These are phyloP conservation scores for Erebia aethiops DNA, from an alignment of 2,888 invertebrate species.

Conservation along the genomic window DNA sequence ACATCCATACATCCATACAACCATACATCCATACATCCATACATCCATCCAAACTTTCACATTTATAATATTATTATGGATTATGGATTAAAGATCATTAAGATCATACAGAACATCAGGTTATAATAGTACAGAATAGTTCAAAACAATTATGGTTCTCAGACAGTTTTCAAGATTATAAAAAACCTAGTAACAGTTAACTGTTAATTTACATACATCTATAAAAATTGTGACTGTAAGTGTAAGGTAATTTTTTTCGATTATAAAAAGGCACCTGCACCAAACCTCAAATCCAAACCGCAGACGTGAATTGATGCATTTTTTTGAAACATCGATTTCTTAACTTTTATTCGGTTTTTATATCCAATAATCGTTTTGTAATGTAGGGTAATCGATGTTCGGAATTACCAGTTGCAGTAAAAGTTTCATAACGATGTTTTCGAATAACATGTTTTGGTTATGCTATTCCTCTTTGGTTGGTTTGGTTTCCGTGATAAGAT, in stretches of 20 bases:
- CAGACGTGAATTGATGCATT: slow-evolving; percentile 60
- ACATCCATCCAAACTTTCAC: too few species aligned
- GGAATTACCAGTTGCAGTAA: background rate
- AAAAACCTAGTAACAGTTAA: too few species aligned
- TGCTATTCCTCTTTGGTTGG: background rate
- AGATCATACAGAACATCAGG: too few species aligned
- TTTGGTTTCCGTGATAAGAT: background rate
- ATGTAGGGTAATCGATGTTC: slow-evolving; percentile 26
- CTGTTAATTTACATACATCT: background rate
- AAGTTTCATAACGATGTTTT: background rate
- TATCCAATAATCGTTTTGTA: slow-evolving; percentile 49
- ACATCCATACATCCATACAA: too few species aligned
- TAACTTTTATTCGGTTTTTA: slow-evolving; percentile 58
- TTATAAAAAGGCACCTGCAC: slow-evolving; percentile 48
- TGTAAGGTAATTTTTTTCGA: slow-evolving; percentile 40
- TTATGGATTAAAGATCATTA: too few species aligned
- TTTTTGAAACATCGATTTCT: slow-evolving; percentile 61
- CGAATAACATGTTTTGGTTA: background rate
- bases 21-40: too few species aligned
- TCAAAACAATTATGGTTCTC: too few species aligned
- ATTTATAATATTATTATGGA: too few species aligned
- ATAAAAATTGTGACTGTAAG: background rate
- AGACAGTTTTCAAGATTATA: too few species aligned
- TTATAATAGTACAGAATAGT: too few species aligned
- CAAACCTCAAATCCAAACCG: slow-evolving; percentile 53